phyloP scores from a whole-genome alignment of 2,113 vertebrate species.

The Isichthys henryi region DNA sequence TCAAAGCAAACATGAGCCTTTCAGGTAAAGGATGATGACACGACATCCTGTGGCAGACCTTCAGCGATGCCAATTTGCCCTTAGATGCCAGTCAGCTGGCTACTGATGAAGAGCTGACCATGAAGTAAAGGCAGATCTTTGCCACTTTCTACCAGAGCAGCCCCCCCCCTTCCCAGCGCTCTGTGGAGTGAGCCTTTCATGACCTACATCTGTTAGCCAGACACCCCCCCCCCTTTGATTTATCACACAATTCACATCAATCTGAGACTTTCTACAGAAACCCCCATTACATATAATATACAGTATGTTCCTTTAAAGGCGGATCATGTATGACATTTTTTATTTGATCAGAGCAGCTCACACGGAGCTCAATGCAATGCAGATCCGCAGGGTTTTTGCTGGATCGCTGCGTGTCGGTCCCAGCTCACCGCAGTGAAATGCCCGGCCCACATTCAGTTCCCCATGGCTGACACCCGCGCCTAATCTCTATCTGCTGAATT shows the following conservation, averaged over 20 bases:
- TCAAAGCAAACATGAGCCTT: slow-evolving; percentile 1
- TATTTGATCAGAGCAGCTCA: not conserved
- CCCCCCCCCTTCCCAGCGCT: not conserved
- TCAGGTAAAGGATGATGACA: not conserved
- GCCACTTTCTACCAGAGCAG: not conserved
- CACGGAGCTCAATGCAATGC: not conserved
- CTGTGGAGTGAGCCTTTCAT: not conserved
- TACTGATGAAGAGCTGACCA: not conserved
- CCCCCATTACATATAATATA: not conserved
- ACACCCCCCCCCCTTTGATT: not conserved
- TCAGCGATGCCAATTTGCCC: not conserved
- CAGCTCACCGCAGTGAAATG: not conserved
- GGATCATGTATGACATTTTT: not conserved
- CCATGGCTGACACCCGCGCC: not conserved
- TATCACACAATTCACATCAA: not conserved
- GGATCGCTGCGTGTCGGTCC: not conserved
- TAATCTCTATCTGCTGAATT: not conserved
- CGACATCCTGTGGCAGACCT: not conserved
- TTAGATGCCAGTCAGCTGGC: not conserved
- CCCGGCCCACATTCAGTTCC: not conserved
- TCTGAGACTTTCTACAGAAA: not conserved
- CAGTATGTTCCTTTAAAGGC: not conserved
- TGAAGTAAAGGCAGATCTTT: not conserved
- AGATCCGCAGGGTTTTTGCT: not conserved
- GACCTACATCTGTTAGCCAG: not conserved